Evolutionary conservation across 2,797 vertebrate species (phyloP).

Genomic region (Lemur catta): DNA sequence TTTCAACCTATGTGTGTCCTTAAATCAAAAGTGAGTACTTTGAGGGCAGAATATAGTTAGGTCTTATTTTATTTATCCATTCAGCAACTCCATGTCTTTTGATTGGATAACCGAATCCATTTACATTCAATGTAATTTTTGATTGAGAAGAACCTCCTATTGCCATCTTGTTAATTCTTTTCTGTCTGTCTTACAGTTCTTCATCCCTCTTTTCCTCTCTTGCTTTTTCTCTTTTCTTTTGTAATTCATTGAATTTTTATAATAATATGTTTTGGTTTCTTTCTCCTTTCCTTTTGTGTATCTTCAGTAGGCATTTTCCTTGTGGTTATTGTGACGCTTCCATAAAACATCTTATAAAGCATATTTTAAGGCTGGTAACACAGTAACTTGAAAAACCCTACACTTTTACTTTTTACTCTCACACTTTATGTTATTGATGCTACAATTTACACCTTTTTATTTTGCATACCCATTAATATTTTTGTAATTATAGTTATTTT

Average conservation of each 20-base stretch:
- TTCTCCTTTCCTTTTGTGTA: background rate
- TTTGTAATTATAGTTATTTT: background rate
- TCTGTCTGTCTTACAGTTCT: background rate
- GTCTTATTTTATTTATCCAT: background rate
- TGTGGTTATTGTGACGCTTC: background rate
- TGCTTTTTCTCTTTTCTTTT: background rate
- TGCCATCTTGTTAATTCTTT: background rate
- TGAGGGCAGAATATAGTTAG: background rate
- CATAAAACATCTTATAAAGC: background rate
- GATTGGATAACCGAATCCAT: background rate
- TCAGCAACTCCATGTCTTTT: background rate
- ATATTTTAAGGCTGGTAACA: background rate
- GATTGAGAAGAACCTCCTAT: too few relatives aligned
- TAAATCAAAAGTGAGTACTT: background rate
- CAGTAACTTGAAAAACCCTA: background rate
- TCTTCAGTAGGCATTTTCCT: background rate
- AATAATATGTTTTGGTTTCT: background rate
- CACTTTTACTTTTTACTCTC: background rate
- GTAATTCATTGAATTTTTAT: background rate
- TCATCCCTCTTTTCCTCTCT: background rate
- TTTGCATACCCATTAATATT: background rate
- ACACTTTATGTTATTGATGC: background rate
- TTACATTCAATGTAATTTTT: background rate
- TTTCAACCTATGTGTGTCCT: background rate
- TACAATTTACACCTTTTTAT: background rate